phyloP scores from a whole-genome alignment of 2,888 invertebrate species.

The Caenorhabditis wallacei region DNA sequence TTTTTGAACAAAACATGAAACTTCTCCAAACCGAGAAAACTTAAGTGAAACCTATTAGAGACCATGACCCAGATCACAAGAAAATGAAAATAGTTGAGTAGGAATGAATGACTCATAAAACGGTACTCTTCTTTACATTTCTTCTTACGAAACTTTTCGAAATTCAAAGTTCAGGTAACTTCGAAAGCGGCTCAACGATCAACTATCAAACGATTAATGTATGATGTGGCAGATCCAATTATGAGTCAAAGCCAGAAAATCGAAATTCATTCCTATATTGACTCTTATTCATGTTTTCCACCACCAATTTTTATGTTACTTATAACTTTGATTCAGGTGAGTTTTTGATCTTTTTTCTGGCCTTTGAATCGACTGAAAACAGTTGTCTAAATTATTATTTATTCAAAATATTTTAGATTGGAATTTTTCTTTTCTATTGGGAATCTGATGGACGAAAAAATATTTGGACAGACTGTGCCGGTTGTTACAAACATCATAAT shows the following conservation, averaged over 20 bases:
- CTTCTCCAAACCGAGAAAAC: no score
- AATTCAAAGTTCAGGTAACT: constrained; percentile 56
- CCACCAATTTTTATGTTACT: constrained; percentile 93
- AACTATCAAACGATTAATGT: constrained; percentile 60
- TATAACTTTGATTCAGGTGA: constrained; percentile 88
- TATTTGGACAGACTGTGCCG: constrained; percentile 87
- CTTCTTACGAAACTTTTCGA: background rate
- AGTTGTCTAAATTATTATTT: background rate
- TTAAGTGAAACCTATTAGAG: no score
- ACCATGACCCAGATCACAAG: no score
- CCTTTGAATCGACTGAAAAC: no score
- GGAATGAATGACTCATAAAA: background rate
- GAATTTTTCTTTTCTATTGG: constrained; percentile 86
- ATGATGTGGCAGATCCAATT: constrained; percentile 67
- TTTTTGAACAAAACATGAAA: no score
- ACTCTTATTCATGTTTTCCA: constrained; percentile 86
- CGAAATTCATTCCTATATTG: constrained; percentile 73
- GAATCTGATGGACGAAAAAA: constrained; percentile 72
- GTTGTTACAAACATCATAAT: constrained; percentile 86
- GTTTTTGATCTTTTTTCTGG: background rate
- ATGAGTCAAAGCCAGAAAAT: constrained; percentile 55
- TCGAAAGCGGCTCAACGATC: constrained; percentile 65
- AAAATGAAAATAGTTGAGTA: no score
- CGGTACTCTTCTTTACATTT: background rate
- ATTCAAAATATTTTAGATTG: constrained; percentile 83